A percentile compares a stretch with the other conserved stretches of the same genome.
Conservation (phyloP, 2,888 invertebrate genomes). For the Alviniconcha strummeri region DNA sequence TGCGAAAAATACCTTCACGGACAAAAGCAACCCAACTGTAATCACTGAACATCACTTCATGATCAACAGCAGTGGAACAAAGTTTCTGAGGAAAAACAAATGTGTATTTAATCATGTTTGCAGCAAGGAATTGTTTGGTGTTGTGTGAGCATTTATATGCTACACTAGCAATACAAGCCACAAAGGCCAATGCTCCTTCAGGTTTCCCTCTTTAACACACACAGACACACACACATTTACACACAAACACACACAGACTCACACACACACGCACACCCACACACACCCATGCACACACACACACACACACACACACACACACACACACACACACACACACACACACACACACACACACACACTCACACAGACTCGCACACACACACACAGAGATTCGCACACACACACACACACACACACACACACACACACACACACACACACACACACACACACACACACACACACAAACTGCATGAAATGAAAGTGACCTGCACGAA, state of each 20-base stretch:
- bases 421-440: slow-evolving; percentile 5
- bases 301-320: not conserved
- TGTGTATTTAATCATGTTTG: too few relatives aligned
- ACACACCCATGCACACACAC: not conserved
- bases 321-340: slow-evolving; percentile 7
- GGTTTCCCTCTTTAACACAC: too few relatives aligned
- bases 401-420: not conserved
- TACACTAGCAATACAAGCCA: too few relatives aligned
- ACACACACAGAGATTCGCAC: not conserved
- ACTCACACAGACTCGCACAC: not conserved
- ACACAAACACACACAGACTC: not conserved
- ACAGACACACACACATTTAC: not conserved
- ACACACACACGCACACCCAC: not conserved
- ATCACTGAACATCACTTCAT: too few relatives aligned
- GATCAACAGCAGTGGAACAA: too few relatives aligned
- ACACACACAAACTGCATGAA: not conserved
- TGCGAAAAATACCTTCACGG: too few relatives aligned
- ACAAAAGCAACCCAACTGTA: too few relatives aligned
- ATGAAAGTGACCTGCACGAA: too few relatives aligned
- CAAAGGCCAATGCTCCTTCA: too few relatives aligned
- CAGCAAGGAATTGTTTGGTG: too few relatives aligned
- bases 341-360: not conserved
- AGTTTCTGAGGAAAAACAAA: too few relatives aligned
- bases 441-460: not conserved
- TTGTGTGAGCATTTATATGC: too few relatives aligned